phyloP scores from a whole-genome alignment of 2,888 invertebrate genomes.

The Diadegma fenestrale region DNA sequence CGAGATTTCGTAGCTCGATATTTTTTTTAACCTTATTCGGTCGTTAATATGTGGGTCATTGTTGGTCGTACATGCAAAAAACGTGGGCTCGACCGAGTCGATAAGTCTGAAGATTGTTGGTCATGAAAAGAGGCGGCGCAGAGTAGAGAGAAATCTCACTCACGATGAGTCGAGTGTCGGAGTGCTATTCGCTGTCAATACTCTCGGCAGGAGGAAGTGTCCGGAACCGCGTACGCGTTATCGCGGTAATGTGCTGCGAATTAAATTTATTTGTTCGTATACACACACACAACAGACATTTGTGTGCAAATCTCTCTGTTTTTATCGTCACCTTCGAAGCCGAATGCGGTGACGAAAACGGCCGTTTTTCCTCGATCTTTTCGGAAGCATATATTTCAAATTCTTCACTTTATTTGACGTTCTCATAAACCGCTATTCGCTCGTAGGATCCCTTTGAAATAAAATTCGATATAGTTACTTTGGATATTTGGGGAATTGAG shows the following conservation, averaged over 20 bases:
- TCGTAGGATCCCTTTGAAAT: neutral
- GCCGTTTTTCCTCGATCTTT: neutral
- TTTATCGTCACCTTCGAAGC: constrained; percentile 5
- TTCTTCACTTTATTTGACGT: neutral
- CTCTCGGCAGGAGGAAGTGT: constrained; percentile 63
- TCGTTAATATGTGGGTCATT: constrained; percentile 49
- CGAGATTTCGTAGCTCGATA: constrained; percentile 32
- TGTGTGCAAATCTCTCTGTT: constrained; percentile 1
- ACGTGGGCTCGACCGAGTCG: constrained; percentile 47
- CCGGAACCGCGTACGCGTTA: constrained; percentile 55
- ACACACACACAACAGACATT: neutral
- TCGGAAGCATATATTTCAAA: neutral
- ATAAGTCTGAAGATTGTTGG: constrained; percentile 45
- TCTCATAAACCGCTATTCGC: neutral
- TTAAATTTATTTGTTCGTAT: neutral
- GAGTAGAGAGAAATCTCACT: constrained; percentile 1
- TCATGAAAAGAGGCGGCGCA: neutral
- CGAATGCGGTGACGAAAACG: neutral
- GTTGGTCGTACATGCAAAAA: neutral
- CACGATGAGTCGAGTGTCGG: constrained; percentile 34
- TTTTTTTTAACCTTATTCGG: constrained; percentile 38
- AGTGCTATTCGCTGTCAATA: constrained; percentile 52
- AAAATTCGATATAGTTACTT: neutral
- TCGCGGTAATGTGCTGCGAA: constrained; percentile 52
- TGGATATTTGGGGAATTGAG: neutral